Evolutionary conservation across 2,888 invertebrate species (phyloP).

Genomic region (Hirtodrosophila histrioides): DNA sequence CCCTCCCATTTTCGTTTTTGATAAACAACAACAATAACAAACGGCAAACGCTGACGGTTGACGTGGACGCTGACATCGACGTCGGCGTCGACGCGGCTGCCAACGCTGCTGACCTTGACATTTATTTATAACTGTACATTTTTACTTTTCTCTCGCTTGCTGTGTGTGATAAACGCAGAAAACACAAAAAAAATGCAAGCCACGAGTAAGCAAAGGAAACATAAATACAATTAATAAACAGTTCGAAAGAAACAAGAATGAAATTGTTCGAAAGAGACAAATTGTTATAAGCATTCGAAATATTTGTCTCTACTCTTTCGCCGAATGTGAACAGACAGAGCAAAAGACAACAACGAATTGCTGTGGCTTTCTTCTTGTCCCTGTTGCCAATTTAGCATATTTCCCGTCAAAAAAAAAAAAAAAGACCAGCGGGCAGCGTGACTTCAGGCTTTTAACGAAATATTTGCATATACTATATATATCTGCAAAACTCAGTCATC

Average conservation of each 20-base stretch:
- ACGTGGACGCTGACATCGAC: slow-evolving; percentile 28
- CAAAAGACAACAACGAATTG: slow-evolving; percentile 35
- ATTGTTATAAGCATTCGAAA: slow-evolving; percentile 33
- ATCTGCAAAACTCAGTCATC: too few relatives aligned
- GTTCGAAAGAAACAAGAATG: not conserved
- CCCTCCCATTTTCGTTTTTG: slow-evolving; percentile 22
- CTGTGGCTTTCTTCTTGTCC: slow-evolving; percentile 5
- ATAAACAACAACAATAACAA: slow-evolving; percentile 35
- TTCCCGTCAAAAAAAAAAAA: too few relatives aligned
- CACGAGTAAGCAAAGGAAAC: slow-evolving; percentile 15
- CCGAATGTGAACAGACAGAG: slow-evolving; percentile 13
- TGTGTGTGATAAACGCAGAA: slow-evolving; percentile 25
- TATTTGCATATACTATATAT: too few relatives aligned
- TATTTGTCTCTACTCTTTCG: slow-evolving; percentile 2
- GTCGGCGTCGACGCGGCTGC: slow-evolving; percentile 1
- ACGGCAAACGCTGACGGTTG: slow-evolving; percentile 25
- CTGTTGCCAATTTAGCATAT: too few relatives aligned
- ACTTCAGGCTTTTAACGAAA: too few relatives aligned
- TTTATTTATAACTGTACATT: slow-evolving; percentile 81
- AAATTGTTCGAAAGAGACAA: slow-evolving; percentile 5
- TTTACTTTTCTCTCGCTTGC: slow-evolving; percentile 57
- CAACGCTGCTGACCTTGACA: slow-evolving; percentile 79
- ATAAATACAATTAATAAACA: slow-evolving; percentile 26
- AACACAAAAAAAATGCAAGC: slow-evolving; percentile 25
- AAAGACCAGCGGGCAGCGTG: too few relatives aligned